Conservation (phyloP, 2,888 invertebrate species). For the Nephrotoma guestfalica region DNA sequence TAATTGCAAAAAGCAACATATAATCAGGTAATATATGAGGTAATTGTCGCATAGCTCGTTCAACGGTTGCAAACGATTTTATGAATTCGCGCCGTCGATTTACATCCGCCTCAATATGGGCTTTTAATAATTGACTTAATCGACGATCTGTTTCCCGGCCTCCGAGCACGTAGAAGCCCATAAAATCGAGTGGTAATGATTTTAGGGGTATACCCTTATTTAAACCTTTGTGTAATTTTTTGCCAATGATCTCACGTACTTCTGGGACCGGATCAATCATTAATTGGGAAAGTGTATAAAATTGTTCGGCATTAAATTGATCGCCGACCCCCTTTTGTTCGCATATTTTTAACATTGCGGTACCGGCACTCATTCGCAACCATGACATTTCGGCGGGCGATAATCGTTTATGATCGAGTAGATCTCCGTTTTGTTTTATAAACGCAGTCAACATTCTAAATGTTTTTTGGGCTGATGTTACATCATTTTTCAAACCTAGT, state of each 20-base stretch:
- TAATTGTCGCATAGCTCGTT: conserved; percentile 58
- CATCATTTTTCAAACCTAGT: conserved; percentile 76
- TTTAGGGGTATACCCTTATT: conserved; percentile 73
- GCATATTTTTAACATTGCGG: conserved; percentile 92
- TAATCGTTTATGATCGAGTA: conserved; percentile 56
- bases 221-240: conserved; percentile 82
- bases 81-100: conserved; percentile 83
- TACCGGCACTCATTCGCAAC: conserved; percentile 81
- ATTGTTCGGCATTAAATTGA: conserved; percentile 87
- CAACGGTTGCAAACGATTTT: conserved; percentile 59
- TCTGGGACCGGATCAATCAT: conserved; percentile 69
- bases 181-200: conserved; percentile 88
- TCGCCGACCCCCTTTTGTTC: conserved; percentile 94
- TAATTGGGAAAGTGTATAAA: conserved; percentile 80
- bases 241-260: conserved; percentile 78
- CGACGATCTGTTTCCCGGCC: conserved; percentile 76
- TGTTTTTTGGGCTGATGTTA: conserved; percentile 80
- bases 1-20: conserved; percentile 92
- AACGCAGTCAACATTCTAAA: conserved; percentile 90
- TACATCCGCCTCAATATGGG: conserved; percentile 80
- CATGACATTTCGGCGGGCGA: conserved; percentile 86
- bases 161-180: conserved; percentile 86
- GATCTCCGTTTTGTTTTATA: conserved; percentile 81
- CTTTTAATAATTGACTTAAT: conserved; percentile 40
- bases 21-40: conserved; percentile 91